These are phyloP conservation scores for Macrobrachium rosenbergii DNA, from an alignment of 1,140 invertebrate species.

Conservation along the genomic window DNA sequence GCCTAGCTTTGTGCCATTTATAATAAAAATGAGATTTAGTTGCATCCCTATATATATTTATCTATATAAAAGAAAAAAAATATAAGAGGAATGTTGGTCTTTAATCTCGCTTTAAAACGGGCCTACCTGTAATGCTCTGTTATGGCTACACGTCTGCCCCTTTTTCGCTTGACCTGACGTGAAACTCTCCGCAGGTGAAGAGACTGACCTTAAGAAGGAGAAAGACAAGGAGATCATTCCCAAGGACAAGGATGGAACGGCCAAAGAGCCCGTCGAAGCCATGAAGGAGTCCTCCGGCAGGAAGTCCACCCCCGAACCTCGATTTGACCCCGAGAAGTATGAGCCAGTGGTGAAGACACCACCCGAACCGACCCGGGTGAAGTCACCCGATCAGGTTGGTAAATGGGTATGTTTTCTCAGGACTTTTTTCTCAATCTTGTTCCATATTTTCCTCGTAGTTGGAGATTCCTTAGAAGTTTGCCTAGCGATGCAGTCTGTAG, in stretches of 20 bases:
- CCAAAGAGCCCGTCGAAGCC: conserved; percentile 57
- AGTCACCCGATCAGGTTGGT: conserved; percentile 85
- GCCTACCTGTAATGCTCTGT: not conserved
- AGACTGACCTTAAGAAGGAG: conserved; percentile 59
- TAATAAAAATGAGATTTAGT: no score
- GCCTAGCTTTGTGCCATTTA: no score
- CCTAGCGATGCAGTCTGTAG: not conserved
- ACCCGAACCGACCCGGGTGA: conserved; percentile 90
- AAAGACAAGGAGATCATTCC: conserved; percentile 63
- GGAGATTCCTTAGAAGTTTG: not conserved
- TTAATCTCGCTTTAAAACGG: no score
- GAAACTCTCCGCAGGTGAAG: conserved; percentile 53
- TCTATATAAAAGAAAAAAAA: no score
- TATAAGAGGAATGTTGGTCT: no score
- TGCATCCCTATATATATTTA: no score
- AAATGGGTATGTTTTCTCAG: conserved; percentile 58
- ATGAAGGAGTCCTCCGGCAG: conserved; percentile 51
- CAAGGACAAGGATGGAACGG: conserved; percentile 42
- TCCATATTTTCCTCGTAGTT: conserved; percentile 5
- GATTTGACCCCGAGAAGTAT: conserved; percentile 68
- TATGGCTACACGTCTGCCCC: not conserved
- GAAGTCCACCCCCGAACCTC: conserved; percentile 60
- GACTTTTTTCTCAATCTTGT: conserved; percentile 36
- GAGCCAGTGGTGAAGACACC: conserved; percentile 88
- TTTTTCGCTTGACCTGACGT: not conserved